Evolutionary conservation across 1,140 invertebrate genomes (phyloP).

Genomic region (Meloidogyne floridensis): DNA sequence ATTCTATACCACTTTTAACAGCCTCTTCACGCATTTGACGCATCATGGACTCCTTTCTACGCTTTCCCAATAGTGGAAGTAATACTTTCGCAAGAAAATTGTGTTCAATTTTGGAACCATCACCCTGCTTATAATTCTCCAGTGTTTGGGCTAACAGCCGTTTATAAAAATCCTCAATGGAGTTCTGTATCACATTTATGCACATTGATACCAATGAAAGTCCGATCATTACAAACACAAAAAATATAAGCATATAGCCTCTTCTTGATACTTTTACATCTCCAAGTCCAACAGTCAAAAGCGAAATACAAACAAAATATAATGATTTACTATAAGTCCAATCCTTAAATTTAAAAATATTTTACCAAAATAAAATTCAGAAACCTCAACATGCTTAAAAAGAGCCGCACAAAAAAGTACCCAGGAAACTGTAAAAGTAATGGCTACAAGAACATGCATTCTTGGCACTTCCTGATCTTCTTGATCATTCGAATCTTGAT

Average conservation of each 20-base stretch:
- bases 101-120: constrained; percentile 51
- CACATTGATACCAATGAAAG: constrained; percentile 63
- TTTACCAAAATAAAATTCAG: background rate
- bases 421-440: constrained; percentile 57
- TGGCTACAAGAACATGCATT: constrained; percentile 52
- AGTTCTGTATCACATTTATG: constrained; percentile 62
- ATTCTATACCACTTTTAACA: constrained; percentile 48
- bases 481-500: background rate
- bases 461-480: constrained; percentile 25
- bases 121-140: constrained; percentile 39
- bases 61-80: constrained; percentile 43
- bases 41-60: constrained; percentile 38
- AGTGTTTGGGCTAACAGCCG: constrained; percentile 62
- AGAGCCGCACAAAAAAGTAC: constrained; percentile 63
- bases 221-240: constrained; percentile 63
- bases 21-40: constrained; percentile 54
- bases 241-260: constrained; percentile 63
- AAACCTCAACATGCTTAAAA: constrained; percentile 58
- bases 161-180: constrained; percentile 63
- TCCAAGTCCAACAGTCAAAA: constrained; percentile 58
- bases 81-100: constrained; percentile 55
- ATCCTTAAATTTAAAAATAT: constrained; percentile 47
- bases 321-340: constrained; percentile 57
- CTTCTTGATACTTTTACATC: constrained; percentile 54
- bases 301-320: constrained; percentile 63